phyloP scores from a whole-genome alignment of 2,888 invertebrate genomes.

The Fragum sueziense region DNA sequence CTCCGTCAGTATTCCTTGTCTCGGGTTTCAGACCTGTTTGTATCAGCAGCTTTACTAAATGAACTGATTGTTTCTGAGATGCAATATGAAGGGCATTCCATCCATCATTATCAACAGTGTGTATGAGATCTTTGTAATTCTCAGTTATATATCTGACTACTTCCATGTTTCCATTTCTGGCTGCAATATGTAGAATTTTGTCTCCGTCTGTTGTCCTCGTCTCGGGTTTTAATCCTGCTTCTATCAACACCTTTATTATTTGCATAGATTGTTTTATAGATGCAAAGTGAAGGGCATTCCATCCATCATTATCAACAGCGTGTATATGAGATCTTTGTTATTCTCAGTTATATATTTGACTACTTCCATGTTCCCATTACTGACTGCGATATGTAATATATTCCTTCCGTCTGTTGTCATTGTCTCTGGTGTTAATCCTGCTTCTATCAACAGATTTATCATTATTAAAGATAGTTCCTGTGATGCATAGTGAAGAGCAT shows the following conservation, averaged over 20 bases:
- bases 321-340: background rate
- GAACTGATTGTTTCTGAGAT: background rate
- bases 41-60: background rate
- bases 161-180: too few relatives aligned
- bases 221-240: too few relatives aligned
- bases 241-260: too few relatives aligned
- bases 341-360: background rate
- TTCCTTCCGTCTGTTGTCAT: background rate
- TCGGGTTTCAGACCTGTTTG: background rate
- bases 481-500: background rate
- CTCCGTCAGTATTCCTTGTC: background rate
- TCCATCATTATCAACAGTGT: too few relatives aligned
- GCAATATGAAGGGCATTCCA: background rate
- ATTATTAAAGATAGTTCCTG: background rate
- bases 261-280: too few relatives aligned
- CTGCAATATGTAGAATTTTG: too few relatives aligned
- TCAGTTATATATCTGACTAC: too few relatives aligned
- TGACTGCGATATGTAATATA: background rate
- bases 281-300: background rate
- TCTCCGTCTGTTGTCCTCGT: too few relatives aligned
- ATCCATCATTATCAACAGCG: background rate
- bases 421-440: background rate
- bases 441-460: too few relatives aligned
- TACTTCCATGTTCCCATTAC: background rate
- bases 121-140: too few relatives aligned